Evolutionary conservation across 2,888 invertebrate genomes (phyloP).

Genomic region (Machimus atricapillus): DNA sequence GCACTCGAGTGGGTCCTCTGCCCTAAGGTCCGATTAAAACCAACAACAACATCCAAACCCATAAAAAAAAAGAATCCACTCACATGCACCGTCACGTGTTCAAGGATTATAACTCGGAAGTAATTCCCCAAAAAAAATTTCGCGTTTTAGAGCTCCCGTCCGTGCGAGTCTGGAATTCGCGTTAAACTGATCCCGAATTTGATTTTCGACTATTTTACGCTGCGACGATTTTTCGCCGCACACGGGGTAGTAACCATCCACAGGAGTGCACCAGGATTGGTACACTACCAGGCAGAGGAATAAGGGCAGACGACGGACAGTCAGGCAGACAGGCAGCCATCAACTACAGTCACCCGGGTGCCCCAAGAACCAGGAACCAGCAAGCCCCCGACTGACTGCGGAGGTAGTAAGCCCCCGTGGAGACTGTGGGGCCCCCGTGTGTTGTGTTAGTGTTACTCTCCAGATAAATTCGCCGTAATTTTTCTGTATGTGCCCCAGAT

Average conservation of each 20-base stretch:
- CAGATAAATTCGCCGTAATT: slow-evolving; percentile 33
- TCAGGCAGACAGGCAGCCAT: slow-evolving; percentile 29
- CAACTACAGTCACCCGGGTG: slow-evolving; percentile 19
- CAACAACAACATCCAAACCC: background rate
- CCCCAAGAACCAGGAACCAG: slow-evolving; percentile 22
- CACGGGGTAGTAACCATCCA: background rate
- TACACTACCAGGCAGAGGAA: background rate
- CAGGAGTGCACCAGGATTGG: background rate
- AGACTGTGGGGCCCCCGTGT: background rate
- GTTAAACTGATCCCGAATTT: slow-evolving; percentile 56
- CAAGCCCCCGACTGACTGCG: slow-evolving; percentile 4
- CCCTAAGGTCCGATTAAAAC: background rate
- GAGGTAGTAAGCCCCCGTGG: background rate
- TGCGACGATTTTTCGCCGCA: slow-evolving; percentile 42
- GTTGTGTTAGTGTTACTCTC: slow-evolving; percentile 29
- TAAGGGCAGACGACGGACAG: slow-evolving; percentile 21
- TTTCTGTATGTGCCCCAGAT: slow-evolving; percentile 24
- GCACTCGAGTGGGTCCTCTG: background rate
- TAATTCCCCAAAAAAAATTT: background rate
- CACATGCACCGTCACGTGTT: slow-evolving; percentile 23
- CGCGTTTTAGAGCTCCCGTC: slow-evolving; percentile 50
- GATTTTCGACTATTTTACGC: slow-evolving; percentile 31
- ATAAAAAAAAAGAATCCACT: background rate
- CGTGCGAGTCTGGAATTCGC: slow-evolving; percentile 62
- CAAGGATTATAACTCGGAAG: background rate